Evolutionary conservation across 2,797 vertebrate species (phyloP), one percentile per base, ranked within the genome.

Genomic region (Parauchenoglanis punctatus): DNA sequence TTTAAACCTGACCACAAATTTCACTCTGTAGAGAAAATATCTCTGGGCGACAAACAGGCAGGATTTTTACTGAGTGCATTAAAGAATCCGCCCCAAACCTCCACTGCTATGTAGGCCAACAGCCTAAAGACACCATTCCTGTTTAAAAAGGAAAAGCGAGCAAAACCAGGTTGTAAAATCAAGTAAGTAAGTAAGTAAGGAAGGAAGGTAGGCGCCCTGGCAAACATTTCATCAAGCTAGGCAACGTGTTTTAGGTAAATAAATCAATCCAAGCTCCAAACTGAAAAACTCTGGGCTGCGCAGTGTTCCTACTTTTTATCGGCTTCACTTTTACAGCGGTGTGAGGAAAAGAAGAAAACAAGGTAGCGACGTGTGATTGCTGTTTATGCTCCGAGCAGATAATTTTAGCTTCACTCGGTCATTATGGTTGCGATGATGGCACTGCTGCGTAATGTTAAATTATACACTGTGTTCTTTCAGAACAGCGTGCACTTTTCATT

Each of bases 321-420:
- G 83, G 46, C 72, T 85, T 75, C 23, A 52, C 40, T 86, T 87
- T 52, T 84, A n/a, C 81, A 67, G 52, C 31, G 4, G 58, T 67
- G 80, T 72, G 54, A 86, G 67, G 68, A 77, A 87, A 83, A 70
- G 54, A 87, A 89, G 67, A 88, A 86, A 83, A 84, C 88, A 89
- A 87, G 89, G 89, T 87, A 85, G 90, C 28, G 68, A 83, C 91
- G 93, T 88, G 91, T 92, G 91, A 90, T 92, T 91, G 90, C 87
- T 90, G 93, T 94, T 95, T 93, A 87, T 91, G 91, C 90, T 91
- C 91, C 87, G 91, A 88, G 91, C 0, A 83, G 91, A 91, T 94
- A 94, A 94, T 92, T 94, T 94, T 94, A 95, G 91, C 90, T 65
- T 85, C 78, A 84, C 92, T 88, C 90, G 93, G 92, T 96, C 92